Evolutionary conservation across 2,113 vertebrate genomes (phyloP), one percentile per base, ranked within the genome.

Genomic region (Megaleporinus macrocephalus): DNA sequence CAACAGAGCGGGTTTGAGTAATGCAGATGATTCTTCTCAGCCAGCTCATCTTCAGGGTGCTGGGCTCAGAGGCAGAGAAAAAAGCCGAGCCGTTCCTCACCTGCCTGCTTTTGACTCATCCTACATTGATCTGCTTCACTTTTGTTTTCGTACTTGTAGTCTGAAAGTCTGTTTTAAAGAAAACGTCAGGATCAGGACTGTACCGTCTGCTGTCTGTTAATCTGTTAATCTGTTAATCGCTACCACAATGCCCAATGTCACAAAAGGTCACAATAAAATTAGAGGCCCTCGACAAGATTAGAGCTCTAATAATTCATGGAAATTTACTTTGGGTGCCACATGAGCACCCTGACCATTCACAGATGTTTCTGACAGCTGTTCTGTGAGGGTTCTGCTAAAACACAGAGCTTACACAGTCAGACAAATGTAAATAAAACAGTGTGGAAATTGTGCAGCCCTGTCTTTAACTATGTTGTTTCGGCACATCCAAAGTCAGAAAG

Each of bases 21-120:
- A 79, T 63, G 69, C 69, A 78, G 51, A 83, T 53, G 55, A 84
- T 84, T 84, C 73, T 75, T 24, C 49, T 59, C 14, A 73, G 61
- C 55, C 49, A 15, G 66, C 9, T 62, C 70, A 29, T 79, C 30
- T 74, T 18, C 33, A 69, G 70, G 68, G 68, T 26, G 44, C 36
- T 29, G 53, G 30, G 12, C 20, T 44, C 47, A 62, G 33, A n/a
- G 29, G 3, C 3, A 36, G 36, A 22, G 22, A 68, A 30, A 78
- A 53, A 44, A 73, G 24, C 55, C n/a, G 36, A 73, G 36, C 27
- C 26, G 47, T 62, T 18, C 20, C 55, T 18, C 33, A 47, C 51
- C 30, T 36, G n/a, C 15, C 27, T 75, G 7, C 15, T 36, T n/a
- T 22, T 22, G 65, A 68, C 62, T 78, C 55, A 65, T 59, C 63